Evolutionary conservation across 1,140 invertebrate genomes (phyloP).

Genomic region (Macrobrachium nipponense): DNA sequence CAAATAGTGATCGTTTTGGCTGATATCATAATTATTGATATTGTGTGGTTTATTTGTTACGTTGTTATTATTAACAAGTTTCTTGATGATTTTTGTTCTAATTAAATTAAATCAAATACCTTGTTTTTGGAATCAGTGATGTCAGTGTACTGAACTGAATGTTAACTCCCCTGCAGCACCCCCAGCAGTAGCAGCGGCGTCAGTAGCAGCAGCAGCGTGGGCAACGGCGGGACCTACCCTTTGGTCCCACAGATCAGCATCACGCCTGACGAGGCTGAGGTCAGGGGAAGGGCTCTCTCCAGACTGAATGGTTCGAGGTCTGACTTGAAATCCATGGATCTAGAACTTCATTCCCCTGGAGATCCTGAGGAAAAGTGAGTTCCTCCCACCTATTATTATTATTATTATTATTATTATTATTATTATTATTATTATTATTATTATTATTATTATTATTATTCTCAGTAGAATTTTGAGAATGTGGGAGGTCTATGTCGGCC

Average conservation of each 20-base stretch:
- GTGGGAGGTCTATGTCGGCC: too few relatives aligned
- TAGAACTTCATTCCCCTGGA: slow-evolving; percentile 1
- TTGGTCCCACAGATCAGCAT: slow-evolving; percentile 33
- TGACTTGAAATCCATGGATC: slow-evolving; percentile 13
- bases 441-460: too few relatives aligned
- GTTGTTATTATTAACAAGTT: too few relatives aligned
- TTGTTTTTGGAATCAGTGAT: not conserved
- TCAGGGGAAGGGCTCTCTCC: slow-evolving; percentile 1
- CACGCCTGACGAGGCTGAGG: slow-evolving; percentile 24
- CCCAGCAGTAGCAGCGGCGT: slow-evolving; percentile 24
- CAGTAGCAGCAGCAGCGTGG: not conserved
- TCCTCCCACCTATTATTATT: not conserved
- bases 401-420: not conserved
- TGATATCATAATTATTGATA: too few relatives aligned
- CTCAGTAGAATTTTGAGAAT: too few relatives aligned
- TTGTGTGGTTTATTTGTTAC: too few relatives aligned
- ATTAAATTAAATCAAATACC: not conserved
- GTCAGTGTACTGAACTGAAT: not conserved
- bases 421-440: too few relatives aligned
- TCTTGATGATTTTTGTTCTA: not conserved
- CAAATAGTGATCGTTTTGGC: too few relatives aligned
- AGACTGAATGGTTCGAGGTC: slow-evolving; percentile 25
- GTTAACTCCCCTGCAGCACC: not conserved
- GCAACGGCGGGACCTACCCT: not conserved
- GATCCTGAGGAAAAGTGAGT: slow-evolving; percentile 35